Base-by-base conservation (phyloP, 35 echinoderm and acorn worm genomes). In the Patiria miniata region DNA sequence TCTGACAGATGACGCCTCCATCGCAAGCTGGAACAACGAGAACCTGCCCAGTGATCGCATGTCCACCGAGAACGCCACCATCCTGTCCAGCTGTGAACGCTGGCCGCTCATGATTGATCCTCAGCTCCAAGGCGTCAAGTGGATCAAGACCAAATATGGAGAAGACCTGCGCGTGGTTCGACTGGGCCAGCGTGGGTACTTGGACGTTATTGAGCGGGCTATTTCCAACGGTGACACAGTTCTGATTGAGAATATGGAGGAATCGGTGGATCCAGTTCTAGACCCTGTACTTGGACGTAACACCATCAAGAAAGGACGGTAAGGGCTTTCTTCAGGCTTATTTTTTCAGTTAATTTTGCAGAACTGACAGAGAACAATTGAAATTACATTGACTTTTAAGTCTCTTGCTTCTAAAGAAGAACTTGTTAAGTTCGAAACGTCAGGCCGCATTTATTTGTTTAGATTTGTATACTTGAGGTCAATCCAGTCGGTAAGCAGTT, bases 31-130 rank as follows among this genome's bases (percentile, higher is more conserved):
- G 96, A 98, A 98, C 85, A 98, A 98, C 80, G 92, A 94, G 28
- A 93, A 92, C 39, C 78, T 98, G 17, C 96, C 96, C 26, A 98
- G 96, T 33, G 96, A 98, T 85, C 85, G 92, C 50, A 98, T 98
- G 96, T 98, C 96, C 23, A 94, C 96, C 1, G 96, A 98, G 81
- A 98, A 98, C 68, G 96, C 96, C 81, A 98, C 96, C 81, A 94
- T 98, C 60, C 86, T 98, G 76, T 80, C 80, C 51, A 98, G 89
- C 92, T 98, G 96, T 61, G 92, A 98, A 47, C 96, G 96, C 36
- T 98, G 96, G 96, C 96, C 96, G 1, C 89, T 98, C 30, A 98
- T 98, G 96, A 98, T 98, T 50, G 96, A 98, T 61, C 96, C 96
- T 1, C 96, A 98, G 61, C 96, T 98, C 0, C 96, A 98, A 58